Base-by-base conservation (phyloP, 2,113 vertebrate species). In the Phalacrocorax aristotelis region DNA sequence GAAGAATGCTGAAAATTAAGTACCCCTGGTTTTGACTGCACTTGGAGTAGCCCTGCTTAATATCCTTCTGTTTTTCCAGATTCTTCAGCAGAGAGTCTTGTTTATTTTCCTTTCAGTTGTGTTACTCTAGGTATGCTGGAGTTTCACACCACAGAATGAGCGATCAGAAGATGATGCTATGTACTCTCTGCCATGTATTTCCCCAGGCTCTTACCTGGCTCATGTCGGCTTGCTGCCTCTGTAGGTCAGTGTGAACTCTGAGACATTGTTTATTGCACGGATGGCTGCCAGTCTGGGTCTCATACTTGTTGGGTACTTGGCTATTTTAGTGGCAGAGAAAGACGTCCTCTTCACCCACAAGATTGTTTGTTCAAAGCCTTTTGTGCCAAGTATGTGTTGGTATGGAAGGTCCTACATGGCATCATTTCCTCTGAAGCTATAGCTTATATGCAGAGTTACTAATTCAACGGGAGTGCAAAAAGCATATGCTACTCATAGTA, bases 311-410 rank as follows among this genome's bases (percentile, higher is more conserved):
- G 65, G 34, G 11, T 46, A 34, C 75, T 69, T 30, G 52, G 2
- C 55, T 44, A 48, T 89, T 96, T 89, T 49, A 46, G 61, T 36
- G 46, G 32, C 40, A 52, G 74, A 60, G 69, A 30, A 91, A 16
- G 51, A 27, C 0, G 0, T 74, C 23, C 11, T 83, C 64, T 68
- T 62, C n/a, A n/a, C 38, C 23, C 20, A 3, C 30, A 42, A 44
- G 16, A 10, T 4, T 66, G 49, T 55, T 71, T 0, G 0, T 70
- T 54, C 2, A 0, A 36, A 91, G 54, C 29, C 46, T 77, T 89
- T 20, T 64, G 38, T 0, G 0, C 34, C 1, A 3, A 61, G n/a
- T 20, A 15, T 15, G 49, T 8, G 3, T 44, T 75, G 36, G 26
- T 83, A n/a, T 32, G 92, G 78, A 78, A 86, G 55, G 25, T 77